Evolutionary conservation across 2,888 invertebrate genomes (phyloP).

Genomic region (Vesta saturnalis): DNA sequence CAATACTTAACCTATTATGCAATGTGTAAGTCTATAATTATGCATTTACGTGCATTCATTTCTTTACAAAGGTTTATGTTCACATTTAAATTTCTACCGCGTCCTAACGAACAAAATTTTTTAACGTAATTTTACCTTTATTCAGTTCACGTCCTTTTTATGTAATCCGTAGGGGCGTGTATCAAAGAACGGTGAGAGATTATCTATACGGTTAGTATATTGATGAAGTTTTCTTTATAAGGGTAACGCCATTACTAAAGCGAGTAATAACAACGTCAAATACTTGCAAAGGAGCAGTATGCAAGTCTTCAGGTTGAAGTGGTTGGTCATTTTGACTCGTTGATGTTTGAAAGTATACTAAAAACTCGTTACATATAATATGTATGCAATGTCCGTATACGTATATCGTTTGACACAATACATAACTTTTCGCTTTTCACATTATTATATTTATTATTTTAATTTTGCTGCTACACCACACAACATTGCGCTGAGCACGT

Average conservation of each 20-base stretch:
- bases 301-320: not conserved
- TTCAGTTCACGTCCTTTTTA: not conserved
- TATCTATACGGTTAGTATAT: not conserved
- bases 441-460: too few species aligned
- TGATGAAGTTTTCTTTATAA: not conserved
- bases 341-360: too few species aligned
- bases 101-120: not conserved
- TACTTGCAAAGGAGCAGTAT: not conserved
- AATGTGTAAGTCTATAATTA: too few species aligned
- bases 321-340: not conserved
- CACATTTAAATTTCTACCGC: not conserved
- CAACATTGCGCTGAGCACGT: too few species aligned
- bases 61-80: too few species aligned
- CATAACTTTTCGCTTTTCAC: too few species aligned
- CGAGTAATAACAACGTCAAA: not conserved
- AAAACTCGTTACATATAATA: too few species aligned
- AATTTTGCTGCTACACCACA: too few species aligned
- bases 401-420: too few species aligned
- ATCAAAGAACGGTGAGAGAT: not conserved
- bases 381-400: too few species aligned
- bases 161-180: not conserved
- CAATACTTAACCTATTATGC: too few species aligned
- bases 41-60: too few species aligned
- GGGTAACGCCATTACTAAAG: not conserved
- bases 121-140: not conserved